phyloP scores from a whole-genome alignment of 2,797 vertebrate species.

The Odontamblyopus rebecca region DNA sequence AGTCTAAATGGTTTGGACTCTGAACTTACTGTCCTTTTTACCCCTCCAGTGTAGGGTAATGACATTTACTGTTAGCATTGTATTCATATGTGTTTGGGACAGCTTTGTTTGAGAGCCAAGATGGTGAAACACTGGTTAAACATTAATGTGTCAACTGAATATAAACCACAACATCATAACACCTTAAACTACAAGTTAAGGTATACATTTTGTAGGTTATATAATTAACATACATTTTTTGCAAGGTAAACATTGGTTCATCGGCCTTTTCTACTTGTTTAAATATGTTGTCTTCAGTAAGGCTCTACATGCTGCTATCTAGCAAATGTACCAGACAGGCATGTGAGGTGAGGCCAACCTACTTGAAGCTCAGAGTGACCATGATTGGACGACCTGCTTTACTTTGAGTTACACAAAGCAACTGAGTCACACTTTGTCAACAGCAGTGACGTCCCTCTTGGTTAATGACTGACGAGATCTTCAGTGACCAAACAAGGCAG shows the following conservation, averaged over 20 bases:
- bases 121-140: slow-evolving; percentile 32
- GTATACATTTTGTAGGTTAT: neutral
- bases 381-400: slow-evolving; percentile 49
- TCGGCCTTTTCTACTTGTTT: neutral
- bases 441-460: slow-evolving; percentile 57
- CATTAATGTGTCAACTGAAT: slow-evolving; percentile 31
- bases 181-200: slow-evolving; percentile 2
- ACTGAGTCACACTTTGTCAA: slow-evolving; percentile 73
- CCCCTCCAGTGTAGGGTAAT: neutral
- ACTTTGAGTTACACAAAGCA: slow-evolving; percentile 56
- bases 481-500: slow-evolving; percentile 57
- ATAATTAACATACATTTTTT: neutral
- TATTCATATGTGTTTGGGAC: neutral
- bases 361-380: slow-evolving; percentile 51
- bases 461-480: slow-evolving; percentile 77
- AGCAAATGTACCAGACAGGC: slow-evolving; percentile 15
- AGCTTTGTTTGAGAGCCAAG: slow-evolving; percentile 34
- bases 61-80: neutral
- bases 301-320: neutral
- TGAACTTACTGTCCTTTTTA: neutral
- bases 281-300: neutral
- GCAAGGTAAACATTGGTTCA: neutral
- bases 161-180: slow-evolving; percentile 4
- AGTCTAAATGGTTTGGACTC: neutral
- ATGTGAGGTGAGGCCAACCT: slow-evolving; percentile 39